phyloP scores from a whole-genome alignment of 2,113 vertebrate species.

The Mastomys natalensis region DNA sequence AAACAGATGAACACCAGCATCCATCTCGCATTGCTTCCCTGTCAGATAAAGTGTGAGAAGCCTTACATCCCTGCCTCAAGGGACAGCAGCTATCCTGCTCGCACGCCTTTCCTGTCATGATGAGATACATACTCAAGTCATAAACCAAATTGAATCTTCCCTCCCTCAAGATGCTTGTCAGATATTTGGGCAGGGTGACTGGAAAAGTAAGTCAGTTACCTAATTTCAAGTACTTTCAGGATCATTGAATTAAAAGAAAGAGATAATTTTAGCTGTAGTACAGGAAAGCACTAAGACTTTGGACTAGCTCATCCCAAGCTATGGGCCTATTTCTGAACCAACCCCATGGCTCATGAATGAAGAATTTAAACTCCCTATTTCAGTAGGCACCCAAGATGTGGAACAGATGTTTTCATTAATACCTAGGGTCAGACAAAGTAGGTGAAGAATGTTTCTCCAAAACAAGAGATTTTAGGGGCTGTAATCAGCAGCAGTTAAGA shows the following conservation, averaged over 20 bases:
- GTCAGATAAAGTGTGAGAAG: neutral
- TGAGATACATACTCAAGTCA: neutral
- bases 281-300: neutral
- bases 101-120: neutral
- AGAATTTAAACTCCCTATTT: neutral
- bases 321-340: neutral
- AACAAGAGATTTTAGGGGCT: neutral
- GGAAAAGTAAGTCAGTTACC: neutral
- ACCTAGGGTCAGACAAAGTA: neutral
- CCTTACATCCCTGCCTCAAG: neutral
- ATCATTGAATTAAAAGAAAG: neutral
- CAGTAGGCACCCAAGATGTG: neutral
- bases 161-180: neutral
- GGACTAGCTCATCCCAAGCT: neutral
- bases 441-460: neutral
- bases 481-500: neutral
- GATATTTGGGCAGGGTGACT: neutral
- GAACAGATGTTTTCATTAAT: neutral
- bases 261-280: neutral
- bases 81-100: neutral
- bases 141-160: neutral
- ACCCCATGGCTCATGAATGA: neutral
- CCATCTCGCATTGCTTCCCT: neutral
- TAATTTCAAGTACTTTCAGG: constrained; percentile 9
- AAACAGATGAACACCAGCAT: neutral